phyloP scores from a whole-genome alignment of 1,140 invertebrate genomes.

The Lasioglossum baleicum region DNA sequence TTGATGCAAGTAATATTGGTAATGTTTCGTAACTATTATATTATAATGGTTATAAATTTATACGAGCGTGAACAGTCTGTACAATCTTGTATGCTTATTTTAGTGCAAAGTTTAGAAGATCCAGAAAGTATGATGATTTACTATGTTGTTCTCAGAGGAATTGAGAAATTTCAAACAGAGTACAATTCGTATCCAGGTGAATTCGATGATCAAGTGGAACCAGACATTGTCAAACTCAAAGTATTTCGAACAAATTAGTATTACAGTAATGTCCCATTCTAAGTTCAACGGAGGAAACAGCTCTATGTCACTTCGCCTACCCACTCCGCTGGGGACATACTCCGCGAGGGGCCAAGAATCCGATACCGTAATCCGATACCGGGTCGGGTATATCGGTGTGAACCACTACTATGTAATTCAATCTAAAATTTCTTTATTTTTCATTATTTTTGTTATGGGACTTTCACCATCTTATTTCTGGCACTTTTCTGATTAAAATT shows the following conservation, averaged over 20 bases:
- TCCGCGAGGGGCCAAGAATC: no score
- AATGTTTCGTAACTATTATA: constrained; percentile 35
- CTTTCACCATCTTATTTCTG: no score
- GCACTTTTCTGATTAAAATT: no score
- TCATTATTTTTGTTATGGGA: no score
- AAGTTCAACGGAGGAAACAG: no score
- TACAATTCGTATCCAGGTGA: constrained; percentile 95
- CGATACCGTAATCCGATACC: no score
- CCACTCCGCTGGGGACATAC: no score
- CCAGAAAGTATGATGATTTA: constrained; percentile 93
- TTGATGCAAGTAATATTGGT: constrained; percentile 82
- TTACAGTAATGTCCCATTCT: neutral
- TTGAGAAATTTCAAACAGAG: constrained; percentile 94
- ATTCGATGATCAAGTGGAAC: constrained; percentile 92
- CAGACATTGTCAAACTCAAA: constrained; percentile 93
- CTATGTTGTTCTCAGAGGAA: constrained; percentile 93
- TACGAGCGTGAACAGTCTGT: neutral
- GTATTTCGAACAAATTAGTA: constrained; percentile 71
- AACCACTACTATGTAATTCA: no score
- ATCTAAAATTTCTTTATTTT: no score
- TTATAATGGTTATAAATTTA: constrained; percentile 12
- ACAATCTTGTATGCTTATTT: constrained; percentile 42
- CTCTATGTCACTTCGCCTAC: no score
- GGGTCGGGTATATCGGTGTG: no score
- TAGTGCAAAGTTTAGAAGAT: constrained; percentile 85